A percentile compares a stretch with the other conserved stretches of the same genome.
These are phyloP conservation scores for Picathartes gymnocephalus DNA, from an alignment of 2,113 vertebrate species.

Conservation along the genomic window DNA sequence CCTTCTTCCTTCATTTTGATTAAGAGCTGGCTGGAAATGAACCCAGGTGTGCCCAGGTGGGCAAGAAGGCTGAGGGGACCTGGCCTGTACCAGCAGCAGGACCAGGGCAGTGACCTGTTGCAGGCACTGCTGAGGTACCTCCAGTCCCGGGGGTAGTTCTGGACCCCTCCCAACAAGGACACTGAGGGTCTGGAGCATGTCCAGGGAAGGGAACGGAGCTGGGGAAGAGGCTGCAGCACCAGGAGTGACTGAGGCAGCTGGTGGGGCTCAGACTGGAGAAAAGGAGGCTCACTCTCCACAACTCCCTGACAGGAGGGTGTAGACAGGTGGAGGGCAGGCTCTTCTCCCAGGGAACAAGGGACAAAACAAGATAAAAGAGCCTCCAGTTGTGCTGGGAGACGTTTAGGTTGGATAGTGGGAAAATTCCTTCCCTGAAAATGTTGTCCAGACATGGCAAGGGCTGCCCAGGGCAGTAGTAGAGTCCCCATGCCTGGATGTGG, in stretches of 20 bases:
- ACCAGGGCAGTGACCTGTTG: not conserved
- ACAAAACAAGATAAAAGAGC: not conserved
- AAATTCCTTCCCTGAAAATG: not conserved
- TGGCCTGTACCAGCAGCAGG: not conserved
- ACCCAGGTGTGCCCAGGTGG: not conserved
- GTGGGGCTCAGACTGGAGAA: not conserved
- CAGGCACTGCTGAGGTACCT: not conserved
- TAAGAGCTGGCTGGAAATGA: not conserved
- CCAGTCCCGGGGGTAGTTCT: not conserved
- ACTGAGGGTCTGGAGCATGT: not conserved
- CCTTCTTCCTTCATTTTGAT: not conserved
- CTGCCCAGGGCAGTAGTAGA: not conserved
- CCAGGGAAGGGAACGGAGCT: not conserved
- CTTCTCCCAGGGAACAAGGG: not conserved
- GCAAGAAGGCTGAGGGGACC: not conserved
- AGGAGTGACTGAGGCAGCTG: not conserved
- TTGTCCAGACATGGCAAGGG: not conserved
- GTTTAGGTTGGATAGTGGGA: not conserved
- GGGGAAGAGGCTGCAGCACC: not conserved
- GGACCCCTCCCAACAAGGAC: not conserved
- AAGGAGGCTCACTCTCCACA: not conserved
- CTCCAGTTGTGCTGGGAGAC: not conserved
- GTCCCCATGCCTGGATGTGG: not conserved
- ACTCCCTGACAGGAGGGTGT: not conserved
- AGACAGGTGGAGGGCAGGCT: not conserved